Conservation (phyloP, 2,113 vertebrate genomes). For the Raja brachyura region DNA sequence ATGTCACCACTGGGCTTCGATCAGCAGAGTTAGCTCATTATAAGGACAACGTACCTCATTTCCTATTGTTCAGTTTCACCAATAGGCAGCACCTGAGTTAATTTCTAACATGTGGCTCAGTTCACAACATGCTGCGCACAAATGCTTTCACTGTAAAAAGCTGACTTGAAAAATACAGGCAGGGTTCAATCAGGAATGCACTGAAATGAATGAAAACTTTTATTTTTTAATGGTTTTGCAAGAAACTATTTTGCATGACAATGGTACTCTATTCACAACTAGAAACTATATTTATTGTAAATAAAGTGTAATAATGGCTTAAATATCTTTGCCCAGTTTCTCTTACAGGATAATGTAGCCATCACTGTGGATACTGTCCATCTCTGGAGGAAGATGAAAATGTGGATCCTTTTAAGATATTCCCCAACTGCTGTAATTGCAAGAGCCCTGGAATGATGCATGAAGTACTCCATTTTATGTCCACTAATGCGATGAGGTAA, state of each 20-base stretch:
- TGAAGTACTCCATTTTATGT: constrained; percentile 19
- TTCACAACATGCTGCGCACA: background rate
- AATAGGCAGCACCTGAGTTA: background rate
- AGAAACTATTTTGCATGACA: background rate
- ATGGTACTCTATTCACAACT: background rate
- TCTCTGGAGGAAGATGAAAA: constrained; percentile 10
- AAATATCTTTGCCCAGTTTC: background rate
- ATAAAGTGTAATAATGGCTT: background rate
- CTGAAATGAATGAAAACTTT: background rate
- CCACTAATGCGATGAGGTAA: constrained; percentile 50
- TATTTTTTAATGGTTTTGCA: background rate
- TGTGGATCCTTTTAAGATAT: constrained; percentile 7
- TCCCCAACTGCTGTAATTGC: background rate
- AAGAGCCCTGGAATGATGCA: background rate
- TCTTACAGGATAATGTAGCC: background rate
- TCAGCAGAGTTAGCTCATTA: background rate
- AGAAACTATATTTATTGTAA: background rate
- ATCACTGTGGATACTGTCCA: background rate
- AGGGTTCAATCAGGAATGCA: background rate
- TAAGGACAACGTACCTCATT: background rate
- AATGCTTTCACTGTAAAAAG: background rate
- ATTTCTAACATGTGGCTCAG: background rate
- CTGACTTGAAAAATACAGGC: background rate
- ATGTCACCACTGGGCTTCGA: background rate
- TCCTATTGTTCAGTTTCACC: background rate